A percentile compares a stretch with the other conserved stretches of the same genome.
Conservation (phyloP, 2,113 vertebrate genomes). For the Tricholaema leucomelas region DNA sequence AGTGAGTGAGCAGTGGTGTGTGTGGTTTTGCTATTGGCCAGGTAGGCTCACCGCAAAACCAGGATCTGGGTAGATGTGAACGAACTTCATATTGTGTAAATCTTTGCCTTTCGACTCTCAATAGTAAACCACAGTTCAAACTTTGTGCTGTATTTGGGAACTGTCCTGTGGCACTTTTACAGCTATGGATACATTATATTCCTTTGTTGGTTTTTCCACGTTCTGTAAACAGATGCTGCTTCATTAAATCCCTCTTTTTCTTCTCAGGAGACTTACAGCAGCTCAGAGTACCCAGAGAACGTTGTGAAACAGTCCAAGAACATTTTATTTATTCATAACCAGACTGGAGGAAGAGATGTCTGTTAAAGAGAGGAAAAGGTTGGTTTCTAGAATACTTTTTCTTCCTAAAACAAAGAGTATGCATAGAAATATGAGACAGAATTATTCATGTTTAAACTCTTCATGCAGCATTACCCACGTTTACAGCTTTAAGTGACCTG, state of each 20-base stretch:
- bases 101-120: neutral
- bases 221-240: neutral
- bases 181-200: neutral
- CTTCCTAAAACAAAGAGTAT: neutral
- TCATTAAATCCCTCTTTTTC: neutral
- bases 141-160: neutral
- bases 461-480: accelerated
- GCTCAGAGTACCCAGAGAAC: neutral
- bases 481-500: neutral
- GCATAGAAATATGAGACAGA: neutral
- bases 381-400: neutral
- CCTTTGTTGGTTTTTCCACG: neutral
- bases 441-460: neutral
- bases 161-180: neutral
- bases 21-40: neutral
- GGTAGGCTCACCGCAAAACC: neutral
- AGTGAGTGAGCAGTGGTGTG: neutral
- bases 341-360: neutral
- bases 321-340: neutral
- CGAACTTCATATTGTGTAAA: neutral
- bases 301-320: neutral
- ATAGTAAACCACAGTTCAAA: neutral
- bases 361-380: neutral
- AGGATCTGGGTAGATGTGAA: neutral
- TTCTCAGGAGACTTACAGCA: neutral